Conservation (phyloP, 2,888 invertebrate genomes). For the Synergus umbraculus region DNA sequence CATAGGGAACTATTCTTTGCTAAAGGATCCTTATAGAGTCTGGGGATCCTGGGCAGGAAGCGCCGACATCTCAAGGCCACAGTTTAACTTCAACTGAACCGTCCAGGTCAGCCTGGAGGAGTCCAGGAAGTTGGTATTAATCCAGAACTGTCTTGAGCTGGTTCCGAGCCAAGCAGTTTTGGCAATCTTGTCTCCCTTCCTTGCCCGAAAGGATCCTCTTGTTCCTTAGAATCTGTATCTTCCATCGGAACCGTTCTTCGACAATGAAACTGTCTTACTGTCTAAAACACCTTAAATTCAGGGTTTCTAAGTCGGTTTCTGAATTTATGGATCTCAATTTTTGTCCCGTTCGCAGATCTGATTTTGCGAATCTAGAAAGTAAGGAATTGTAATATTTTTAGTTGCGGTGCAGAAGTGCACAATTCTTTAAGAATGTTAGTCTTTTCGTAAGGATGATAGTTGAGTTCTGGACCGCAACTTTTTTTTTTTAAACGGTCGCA, state of each 20-base stretch:
- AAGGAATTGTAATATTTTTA: not conserved
- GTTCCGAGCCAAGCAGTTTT: conserved; percentile 12
- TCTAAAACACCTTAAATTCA: not conserved
- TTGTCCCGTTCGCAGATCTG: conserved; percentile 5
- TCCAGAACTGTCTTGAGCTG: conserved; percentile 6
- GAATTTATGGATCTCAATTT: conserved; percentile 31
- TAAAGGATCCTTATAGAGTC: conserved; percentile 72
- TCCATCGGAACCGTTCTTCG: conserved; percentile 10
- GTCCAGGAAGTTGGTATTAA: conserved; percentile 19
- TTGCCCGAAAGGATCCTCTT: conserved; percentile 33
- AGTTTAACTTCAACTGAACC: conserved; percentile 28
- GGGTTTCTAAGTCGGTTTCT: not conserved
- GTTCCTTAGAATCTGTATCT: conserved; percentile 15
- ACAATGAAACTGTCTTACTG: conserved; percentile 4
- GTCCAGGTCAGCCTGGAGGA: not conserved
- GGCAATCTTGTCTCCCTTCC: conserved; percentile 18
- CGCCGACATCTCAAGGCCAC: conserved; percentile 60
- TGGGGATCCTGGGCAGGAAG: conserved; percentile 69
- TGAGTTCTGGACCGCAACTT: not conserved
- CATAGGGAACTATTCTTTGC: conserved; percentile 75
- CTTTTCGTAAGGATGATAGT: not conserved
- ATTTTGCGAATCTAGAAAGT: conserved; percentile 11
- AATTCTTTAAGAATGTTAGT: not conserved
- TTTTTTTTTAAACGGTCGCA: not conserved
- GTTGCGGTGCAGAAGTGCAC: not conserved